A percentile compares a stretch with the other conserved stretches of the same genome.
phyloP scores from a whole-genome alignment of 1,140 invertebrate species.

The Scylla paramamosain region DNA sequence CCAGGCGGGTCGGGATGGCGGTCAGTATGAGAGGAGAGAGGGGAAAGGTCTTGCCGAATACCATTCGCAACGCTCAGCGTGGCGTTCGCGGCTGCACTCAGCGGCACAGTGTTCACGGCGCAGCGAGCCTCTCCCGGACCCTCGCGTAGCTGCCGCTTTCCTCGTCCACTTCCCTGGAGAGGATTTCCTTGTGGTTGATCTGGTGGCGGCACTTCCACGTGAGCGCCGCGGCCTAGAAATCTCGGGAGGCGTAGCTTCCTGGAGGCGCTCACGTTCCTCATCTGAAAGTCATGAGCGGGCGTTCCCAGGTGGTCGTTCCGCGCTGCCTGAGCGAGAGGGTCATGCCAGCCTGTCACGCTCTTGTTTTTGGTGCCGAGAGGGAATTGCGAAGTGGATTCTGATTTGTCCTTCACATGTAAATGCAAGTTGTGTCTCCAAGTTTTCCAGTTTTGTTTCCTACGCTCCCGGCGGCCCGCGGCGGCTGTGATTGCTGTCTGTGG shows the following conservation, averaged over 20 bases:
- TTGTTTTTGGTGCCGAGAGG: not conserved
- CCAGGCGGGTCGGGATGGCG: not conserved
- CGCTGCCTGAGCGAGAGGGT: not conserved
- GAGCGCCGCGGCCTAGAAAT: not conserved
- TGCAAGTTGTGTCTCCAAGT: not conserved
- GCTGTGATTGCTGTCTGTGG: not conserved
- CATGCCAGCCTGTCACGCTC: not conserved
- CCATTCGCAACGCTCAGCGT: not conserved
- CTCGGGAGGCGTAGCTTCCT: not conserved
- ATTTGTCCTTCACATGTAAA: slow-evolving; percentile 18
- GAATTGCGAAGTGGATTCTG: not conserved
- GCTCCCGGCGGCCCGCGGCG: not conserved
- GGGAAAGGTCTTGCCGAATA: not conserved
- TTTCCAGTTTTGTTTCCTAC: slow-evolving; percentile 1
- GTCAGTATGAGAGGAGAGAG: not conserved
- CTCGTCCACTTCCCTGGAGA: no score
- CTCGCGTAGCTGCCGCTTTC: not conserved
- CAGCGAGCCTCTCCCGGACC: not conserved
- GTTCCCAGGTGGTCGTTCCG: not conserved
- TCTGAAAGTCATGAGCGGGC: not conserved
- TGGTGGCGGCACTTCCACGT: not conserved
- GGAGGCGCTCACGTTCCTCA: not conserved
- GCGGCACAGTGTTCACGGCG: not conserved
- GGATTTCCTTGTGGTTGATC: not conserved
- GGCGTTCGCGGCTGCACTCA: no score